Evolutionary conservation across 2,797 vertebrate species (phyloP), one percentile per base, ranked within the genome.

Genomic region (Macrochelys suwanniensis): DNA sequence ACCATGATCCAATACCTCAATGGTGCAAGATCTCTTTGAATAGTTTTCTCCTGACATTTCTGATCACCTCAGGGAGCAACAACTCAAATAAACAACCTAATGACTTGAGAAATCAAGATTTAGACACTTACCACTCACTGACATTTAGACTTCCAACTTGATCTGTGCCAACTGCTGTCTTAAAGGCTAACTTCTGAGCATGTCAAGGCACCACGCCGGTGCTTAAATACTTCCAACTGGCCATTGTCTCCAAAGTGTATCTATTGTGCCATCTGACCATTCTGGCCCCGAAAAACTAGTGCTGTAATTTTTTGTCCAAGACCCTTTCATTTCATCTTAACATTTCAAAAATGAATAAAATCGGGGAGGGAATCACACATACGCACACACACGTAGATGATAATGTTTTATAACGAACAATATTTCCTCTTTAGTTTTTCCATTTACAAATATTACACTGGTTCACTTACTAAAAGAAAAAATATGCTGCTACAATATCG

Each of bases 81-180:
- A 90, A 80, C 84, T 97, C 96, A 97, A 93, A 97, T 86, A 96
- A 97, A 95, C 89, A 95, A 96, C 49, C 65, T 77, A 96, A 94
- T 5, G 57, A 96, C 76, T 93, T 59, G 37, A 95, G 87, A 95
- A 94, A 96, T 90, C 65, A 88, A 96, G 94, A 90, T 91, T 97
- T 85, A 97, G 95, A 94, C 95, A 94, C 96, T 97, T 96, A 97
- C 94, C 89, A 95, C 94, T 96, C 95, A 93, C 85, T 97, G 92
- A 92, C 93, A 95, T 95, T 91, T 96, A 92, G 90, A 94, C 87
- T 91, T 92, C 93, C 90, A 94, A 89, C 89, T 96, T 95, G 91
- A 97, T 95, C 80, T 79, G 51, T 90, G 88, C 92, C 92, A 95
- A 89, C 65, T 89, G 19, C 83, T 80, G 86, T 95, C 91, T 92